These are phyloP conservation scores for Araneus ventricosus DNA, from an alignment of 1,140 invertebrate genomes.

Conservation along the genomic window DNA sequence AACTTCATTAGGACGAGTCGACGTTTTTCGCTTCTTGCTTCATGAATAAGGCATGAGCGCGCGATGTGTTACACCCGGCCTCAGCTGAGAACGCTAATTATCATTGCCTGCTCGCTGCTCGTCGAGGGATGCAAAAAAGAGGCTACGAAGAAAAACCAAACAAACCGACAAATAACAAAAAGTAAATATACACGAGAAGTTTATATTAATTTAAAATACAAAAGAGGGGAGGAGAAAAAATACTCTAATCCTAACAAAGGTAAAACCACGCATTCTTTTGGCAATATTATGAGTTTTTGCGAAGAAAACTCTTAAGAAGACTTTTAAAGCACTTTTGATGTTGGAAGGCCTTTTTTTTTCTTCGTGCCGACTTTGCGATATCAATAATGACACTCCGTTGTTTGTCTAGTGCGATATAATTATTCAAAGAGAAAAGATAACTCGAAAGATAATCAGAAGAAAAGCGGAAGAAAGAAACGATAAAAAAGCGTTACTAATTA, in stretches of 20 bases:
- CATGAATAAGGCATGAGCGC: constrained; percentile 73
- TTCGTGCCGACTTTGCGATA: constrained; percentile 45
- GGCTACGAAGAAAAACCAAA: constrained; percentile 55
- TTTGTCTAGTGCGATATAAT: constrained; percentile 69
- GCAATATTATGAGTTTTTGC: constrained; percentile 70
- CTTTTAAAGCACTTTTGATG: constrained; percentile 75
- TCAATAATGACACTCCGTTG: constrained; percentile 73
- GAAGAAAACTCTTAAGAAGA: constrained; percentile 69
- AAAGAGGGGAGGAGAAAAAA: constrained; percentile 65
- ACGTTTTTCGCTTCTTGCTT: constrained; percentile 56
- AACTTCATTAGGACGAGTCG: constrained; percentile 68
- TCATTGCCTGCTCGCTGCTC: constrained; percentile 54
- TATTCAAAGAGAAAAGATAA: constrained; percentile 70
- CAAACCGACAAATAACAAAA: constrained; percentile 73
- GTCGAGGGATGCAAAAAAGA: constrained; percentile 17
- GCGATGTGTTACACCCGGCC: constrained; percentile 34
- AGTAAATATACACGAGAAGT: constrained; percentile 71
- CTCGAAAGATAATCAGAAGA: constrained; percentile 73
- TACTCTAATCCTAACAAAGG: constrained; percentile 73
- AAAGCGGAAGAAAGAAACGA: constrained; percentile 59
- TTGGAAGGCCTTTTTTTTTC: constrained; percentile 55
- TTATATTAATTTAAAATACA: constrained; percentile 76
- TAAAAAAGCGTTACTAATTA: constrained; percentile 68
- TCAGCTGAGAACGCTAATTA: constrained; percentile 72
- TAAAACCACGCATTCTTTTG: constrained; percentile 72